Percentiles rank a stretch among this genome's conserved stretches.
These are phyloP conservation scores for Dryocosmus kuriphilus DNA, from an alignment of 2,888 invertebrate species.

Conservation along the genomic window DNA sequence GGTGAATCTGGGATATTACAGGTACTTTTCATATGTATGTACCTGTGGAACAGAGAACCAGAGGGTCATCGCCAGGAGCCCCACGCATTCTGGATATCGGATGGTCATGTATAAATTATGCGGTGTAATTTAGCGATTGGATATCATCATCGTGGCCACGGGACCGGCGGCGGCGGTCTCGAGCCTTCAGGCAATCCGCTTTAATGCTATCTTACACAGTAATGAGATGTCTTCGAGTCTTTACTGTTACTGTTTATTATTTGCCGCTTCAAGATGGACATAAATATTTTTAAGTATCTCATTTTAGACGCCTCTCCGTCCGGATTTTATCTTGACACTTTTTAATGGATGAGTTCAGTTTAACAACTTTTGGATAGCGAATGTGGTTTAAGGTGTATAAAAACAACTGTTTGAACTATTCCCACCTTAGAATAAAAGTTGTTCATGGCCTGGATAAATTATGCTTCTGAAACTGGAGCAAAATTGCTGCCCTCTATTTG, in stretches of 20 bases:
- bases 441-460: too few species aligned
- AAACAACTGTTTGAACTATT: too few species aligned
- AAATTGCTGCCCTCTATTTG: too few species aligned
- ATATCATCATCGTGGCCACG: conserved; percentile 60
- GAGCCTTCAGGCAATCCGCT: conserved; percentile 42
- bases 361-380: too few species aligned
- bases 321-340: too few species aligned
- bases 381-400: too few species aligned
- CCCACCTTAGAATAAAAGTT: too few species aligned
- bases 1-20: conserved; percentile 45
- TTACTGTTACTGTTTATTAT: conserved; percentile 68
- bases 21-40: conserved; percentile 39
- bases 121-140: conserved; percentile 66
- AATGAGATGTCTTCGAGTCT: conserved; percentile 71
- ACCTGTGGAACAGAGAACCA: conserved; percentile 19
- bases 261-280: conserved; percentile 34
- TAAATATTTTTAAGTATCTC: not conserved
- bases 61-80: conserved; percentile 56
- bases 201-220: conserved; percentile 65
- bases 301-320: too few species aligned
- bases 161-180: conserved; percentile 51
- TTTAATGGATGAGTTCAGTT: too few species aligned
- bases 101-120: conserved; percentile 66
- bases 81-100: conserved; percentile 65
- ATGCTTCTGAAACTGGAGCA: too few species aligned